These are phyloP conservation scores for Brachionus sp. DNA, from an alignment of 1,140 invertebrate genomes.

Conservation along the genomic window DNA sequence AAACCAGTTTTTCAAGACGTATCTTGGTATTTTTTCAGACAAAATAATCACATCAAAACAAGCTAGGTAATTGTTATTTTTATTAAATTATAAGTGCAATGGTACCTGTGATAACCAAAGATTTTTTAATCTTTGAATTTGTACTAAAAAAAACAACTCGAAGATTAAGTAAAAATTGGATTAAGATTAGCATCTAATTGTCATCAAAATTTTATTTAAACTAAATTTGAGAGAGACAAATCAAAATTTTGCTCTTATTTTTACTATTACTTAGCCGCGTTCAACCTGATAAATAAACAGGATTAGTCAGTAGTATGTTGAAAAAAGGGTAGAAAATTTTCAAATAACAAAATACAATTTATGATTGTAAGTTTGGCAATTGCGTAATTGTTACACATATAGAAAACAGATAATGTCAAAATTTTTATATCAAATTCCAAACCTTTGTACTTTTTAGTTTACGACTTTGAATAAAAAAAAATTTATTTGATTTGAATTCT, in stretches of 20 bases:
- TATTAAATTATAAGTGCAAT: background rate
- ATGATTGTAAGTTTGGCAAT: background rate
- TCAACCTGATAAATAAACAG: background rate
- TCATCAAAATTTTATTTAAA: too few relatives aligned
- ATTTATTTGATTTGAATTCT: background rate
- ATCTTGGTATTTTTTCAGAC: background rate
- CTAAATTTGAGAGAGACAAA: background rate
- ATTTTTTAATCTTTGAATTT: background rate
- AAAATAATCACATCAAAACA: background rate
- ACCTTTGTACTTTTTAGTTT: background rate
- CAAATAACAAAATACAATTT: background rate
- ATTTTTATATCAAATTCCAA: background rate
- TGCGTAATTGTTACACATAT: background rate
- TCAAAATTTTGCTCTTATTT: background rate
- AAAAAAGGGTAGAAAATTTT: background rate
- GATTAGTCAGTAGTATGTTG: background rate
- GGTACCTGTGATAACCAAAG: background rate
- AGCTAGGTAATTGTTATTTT: background rate
- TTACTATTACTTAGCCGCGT: background rate
- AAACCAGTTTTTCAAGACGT: background rate
- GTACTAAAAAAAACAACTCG: background rate
- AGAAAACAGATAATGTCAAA: background rate
- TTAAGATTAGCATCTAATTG: too few relatives aligned
- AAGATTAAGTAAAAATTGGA: background rate
- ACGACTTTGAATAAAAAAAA: background rate